Conservation (phyloP, 2,797 vertebrate species). For the Hydrocynus forskahlii region DNA sequence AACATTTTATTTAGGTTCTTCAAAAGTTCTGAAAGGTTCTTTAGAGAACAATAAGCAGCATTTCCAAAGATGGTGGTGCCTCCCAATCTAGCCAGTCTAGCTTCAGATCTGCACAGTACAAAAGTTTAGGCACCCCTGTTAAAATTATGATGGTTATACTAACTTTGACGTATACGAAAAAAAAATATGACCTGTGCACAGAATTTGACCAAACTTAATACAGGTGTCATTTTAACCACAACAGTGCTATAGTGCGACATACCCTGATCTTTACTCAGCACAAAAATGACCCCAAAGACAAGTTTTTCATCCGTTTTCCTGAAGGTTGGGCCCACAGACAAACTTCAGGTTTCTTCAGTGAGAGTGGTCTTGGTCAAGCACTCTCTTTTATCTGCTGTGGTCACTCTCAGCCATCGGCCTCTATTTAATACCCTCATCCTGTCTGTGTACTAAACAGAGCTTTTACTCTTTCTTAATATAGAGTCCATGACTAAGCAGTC, state of each 20-base stretch:
- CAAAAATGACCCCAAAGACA: too few relatives aligned
- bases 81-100: too few relatives aligned
- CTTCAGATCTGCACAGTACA: too few relatives aligned
- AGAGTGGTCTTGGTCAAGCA: not conserved
- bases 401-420: not conserved
- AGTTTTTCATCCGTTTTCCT: too few relatives aligned
- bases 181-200: too few relatives aligned
- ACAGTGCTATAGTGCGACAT: too few relatives aligned
- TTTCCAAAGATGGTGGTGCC: not conserved
- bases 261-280: too few relatives aligned
- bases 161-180: too few relatives aligned
- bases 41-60: not conserved
- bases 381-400: not conserved
- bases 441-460: conserved; percentile 9
- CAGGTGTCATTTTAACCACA: too few relatives aligned
- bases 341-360: not conserved
- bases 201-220: too few relatives aligned
- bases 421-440: not conserved
- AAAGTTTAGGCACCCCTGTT: too few relatives aligned
- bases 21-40: not conserved
- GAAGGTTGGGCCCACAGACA: not conserved
- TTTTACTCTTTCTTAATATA: not conserved
- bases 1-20: not conserved
- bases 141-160: too few relatives aligned
- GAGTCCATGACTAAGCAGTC: not conserved